A percentile compares a stretch with the other conserved stretches of the same genome.
Evolutionary conservation across 2,113 vertebrate genomes (phyloP).

Genomic region (Lichenostomus cassidix): DNA sequence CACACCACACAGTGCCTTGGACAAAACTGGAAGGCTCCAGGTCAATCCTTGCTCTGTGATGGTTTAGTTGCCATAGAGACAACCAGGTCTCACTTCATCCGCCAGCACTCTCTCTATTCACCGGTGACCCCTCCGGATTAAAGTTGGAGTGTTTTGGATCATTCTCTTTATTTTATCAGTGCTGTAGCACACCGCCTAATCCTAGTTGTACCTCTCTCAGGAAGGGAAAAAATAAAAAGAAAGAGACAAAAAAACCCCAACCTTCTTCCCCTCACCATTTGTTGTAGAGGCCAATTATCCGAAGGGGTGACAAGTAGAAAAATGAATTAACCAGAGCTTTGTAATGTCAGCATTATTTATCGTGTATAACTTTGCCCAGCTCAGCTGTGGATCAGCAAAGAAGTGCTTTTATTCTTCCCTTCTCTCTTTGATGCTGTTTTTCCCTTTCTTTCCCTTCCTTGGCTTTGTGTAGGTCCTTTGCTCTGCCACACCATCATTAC

Average conservation of each 20-base stretch:
- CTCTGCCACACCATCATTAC: not conserved
- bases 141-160: conserved; percentile 42
- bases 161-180: conserved; percentile 27
- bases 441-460: not conserved
- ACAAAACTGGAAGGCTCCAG: conserved; percentile 41
- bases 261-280: conserved; percentile 26
- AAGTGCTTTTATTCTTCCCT: conserved; percentile 11
- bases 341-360: conserved; percentile 64
- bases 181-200: conserved; percentile 33
- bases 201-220: conserved; percentile 2
- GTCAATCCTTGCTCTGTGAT: conserved; percentile 63
- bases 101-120: conserved; percentile 20
- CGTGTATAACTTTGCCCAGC: conserved; percentile 63
- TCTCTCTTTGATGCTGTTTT: conserved; percentile 28
- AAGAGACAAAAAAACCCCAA: conserved; percentile 6
- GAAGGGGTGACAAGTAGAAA: conserved; percentile 56
- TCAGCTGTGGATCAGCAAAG: conserved; percentile 63
- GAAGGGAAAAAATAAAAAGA: not conserved
- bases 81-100: conserved; percentile 54
- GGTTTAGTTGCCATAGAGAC: conserved; percentile 75
- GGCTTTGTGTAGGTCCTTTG: not conserved
- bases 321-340: conserved; percentile 59
- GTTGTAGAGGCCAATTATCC: conserved; percentile 69
- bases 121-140: conserved; percentile 38
- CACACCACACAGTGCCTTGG: not conserved